Evolutionary conservation across 92 coral and sea anemone species (phyloP), one percentile per base, ranked within the genome.

Genomic region (Ricordea florida): DNA sequence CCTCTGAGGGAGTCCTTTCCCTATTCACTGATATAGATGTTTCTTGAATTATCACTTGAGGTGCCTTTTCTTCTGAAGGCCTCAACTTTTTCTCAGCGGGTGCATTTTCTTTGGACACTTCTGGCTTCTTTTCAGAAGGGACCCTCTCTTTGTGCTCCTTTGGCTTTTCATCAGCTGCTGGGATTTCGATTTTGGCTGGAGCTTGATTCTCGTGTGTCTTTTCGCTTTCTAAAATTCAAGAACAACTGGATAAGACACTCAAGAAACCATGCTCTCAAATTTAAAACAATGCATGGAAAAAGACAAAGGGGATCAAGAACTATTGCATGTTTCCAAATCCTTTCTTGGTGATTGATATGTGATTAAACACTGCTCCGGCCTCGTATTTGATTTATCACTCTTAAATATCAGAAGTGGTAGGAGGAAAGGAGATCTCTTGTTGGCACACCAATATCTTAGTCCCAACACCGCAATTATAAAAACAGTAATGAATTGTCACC

Each of bases 11-110:
- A 7, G 16, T 17, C 35, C 7, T 24, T 15, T 66, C 74, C 23
- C 1, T 48, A 10, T 57, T 14, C 24, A 32, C 72, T n/a, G n/a
- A n/a, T n/a, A n/a, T n/a, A n/a, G n/a, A n/a, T n/a, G n/a, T n/a
- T 33, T 48, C 62, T 23, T 43, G 27, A 40, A 82, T 82, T 15
- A 69, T 61, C 23, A 63, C 81, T 0, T 51, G 16, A 8, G 78
- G 66, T 30, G 9, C 40, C 41, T 32, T 57, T 33, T 57, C 64
- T 5, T 57, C 30, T 0, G 64, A 3, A 2, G 14, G 45, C 13
- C 24, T 45, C 30, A 45, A 29, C 23, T 57, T 57, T 22, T 31
- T 66, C 17, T 66, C 72, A 16, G 37, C 10, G 4, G 56, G 38
- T 7, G 1, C 32, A 35, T n/a, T 30, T 25, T 61, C 68, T 35